A percentile compares a stretch with the other conserved stretches of the same genome.
Evolutionary conservation across 2,888 invertebrate species (phyloP).

Genomic region (Vanessa cardui): DNA sequence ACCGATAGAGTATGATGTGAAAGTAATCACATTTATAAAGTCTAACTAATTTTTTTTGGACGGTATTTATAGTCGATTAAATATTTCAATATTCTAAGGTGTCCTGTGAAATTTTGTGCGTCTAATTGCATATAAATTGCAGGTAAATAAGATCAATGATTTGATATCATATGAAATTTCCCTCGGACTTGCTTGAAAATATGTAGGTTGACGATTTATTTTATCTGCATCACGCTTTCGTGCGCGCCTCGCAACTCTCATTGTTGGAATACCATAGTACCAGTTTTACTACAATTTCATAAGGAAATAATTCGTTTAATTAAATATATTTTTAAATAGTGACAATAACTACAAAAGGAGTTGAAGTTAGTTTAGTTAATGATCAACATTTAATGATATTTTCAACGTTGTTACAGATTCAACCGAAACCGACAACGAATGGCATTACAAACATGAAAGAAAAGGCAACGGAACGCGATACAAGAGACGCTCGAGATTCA

Average conservation of each 20-base stretch:
- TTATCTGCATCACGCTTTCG: conserved; percentile 65
- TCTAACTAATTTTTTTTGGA: too few relatives aligned
- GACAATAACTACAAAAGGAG: too few relatives aligned
- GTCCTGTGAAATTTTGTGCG: too few relatives aligned
- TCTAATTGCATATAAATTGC: too few relatives aligned
- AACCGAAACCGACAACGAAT: conserved; percentile 77
- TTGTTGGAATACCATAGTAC: conserved; percentile 24
- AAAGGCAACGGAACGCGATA: conserved; percentile 61
- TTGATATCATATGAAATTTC: neutral
- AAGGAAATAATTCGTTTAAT: neutral
- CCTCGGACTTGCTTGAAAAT: conserved; percentile 16
- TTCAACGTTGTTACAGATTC: conserved; percentile 67
- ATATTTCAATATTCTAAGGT: too few relatives aligned
- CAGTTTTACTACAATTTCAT: neutral
- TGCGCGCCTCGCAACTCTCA: conserved; percentile 45
- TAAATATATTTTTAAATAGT: neutral
- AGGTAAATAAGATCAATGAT: conserved; percentile 2
- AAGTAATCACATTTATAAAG: too few relatives aligned
- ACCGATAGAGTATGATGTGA: too few relatives aligned
- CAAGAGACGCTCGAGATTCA: conserved; percentile 48
- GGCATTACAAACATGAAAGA: conserved; percentile 68
- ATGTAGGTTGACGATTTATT: conserved; percentile 38
- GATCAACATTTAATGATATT: neutral
- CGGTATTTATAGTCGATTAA: too few relatives aligned
- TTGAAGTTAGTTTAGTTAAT: too few relatives aligned